These are phyloP conservation scores for Hedya salicella DNA, from an alignment of 2,888 invertebrate genomes.

Conservation along the genomic window DNA sequence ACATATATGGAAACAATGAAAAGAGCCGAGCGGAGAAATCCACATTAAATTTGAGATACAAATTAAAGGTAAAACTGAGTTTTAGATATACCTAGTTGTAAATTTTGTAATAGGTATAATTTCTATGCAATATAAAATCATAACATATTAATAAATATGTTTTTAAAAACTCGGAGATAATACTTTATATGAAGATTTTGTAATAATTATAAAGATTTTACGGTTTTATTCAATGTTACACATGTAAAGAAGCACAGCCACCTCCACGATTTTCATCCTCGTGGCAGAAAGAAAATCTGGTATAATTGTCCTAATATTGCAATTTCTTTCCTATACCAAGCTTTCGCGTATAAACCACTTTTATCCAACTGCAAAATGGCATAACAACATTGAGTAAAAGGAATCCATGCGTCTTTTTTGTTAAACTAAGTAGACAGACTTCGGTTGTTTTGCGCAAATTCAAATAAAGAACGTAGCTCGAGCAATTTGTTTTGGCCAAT, in stretches of 20 bases:
- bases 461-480: slow-evolving; percentile 75
- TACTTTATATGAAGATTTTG: no score
- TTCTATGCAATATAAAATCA: no score
- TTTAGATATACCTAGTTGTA: no score
- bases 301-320: slow-evolving; percentile 73
- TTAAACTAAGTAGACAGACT: slow-evolving; percentile 50
- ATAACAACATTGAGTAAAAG: slow-evolving; percentile 44
- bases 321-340: slow-evolving; percentile 59
- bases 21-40: no score
- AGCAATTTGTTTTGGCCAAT: slow-evolving; percentile 86
- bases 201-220: no score
- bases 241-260: neutral
- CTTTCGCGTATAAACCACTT: slow-evolving; percentile 49
- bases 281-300: slow-evolving; percentile 60
- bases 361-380: slow-evolving; percentile 50
- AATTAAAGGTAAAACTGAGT: no score
- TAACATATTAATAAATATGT: no score
- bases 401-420: slow-evolving; percentile 56
- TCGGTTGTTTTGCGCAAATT: slow-evolving; percentile 69
- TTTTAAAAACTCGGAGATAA: no score
- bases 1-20: no score
- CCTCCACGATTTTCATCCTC: slow-evolving; percentile 43
- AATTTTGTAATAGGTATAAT: no score
- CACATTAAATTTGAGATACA: no score
- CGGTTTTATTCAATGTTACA: no score